phyloP scores from a whole-genome alignment of 1,140 invertebrate genomes.

The Cephus cinctus region DNA sequence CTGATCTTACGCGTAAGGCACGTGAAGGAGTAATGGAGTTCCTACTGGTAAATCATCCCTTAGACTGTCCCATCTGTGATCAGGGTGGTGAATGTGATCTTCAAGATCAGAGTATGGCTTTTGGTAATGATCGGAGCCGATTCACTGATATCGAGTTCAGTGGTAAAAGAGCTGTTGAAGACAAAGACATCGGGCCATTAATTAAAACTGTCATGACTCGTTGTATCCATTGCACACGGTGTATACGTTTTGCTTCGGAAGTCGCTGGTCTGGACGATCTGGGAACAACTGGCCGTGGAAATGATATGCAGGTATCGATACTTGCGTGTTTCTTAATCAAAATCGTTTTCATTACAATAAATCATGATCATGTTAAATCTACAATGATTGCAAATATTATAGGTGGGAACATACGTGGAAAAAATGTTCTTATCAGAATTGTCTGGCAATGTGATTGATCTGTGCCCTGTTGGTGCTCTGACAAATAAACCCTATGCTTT shows the following conservation, averaged over 20 bases:
- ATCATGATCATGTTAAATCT: too few species aligned
- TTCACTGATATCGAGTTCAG: conserved; percentile 92
- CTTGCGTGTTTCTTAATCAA: too few species aligned
- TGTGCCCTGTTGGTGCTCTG: conserved; percentile 97
- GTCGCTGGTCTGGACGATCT: conserved; percentile 97
- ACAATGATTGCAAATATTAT: conserved; percentile 24
- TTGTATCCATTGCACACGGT: conserved; percentile 99
- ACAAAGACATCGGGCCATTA: conserved; percentile 97
- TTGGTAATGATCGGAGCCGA: conserved; percentile 92
- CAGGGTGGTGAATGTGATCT: conserved; percentile 99
- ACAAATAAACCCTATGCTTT: conserved; percentile 98
- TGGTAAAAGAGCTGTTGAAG: conserved; percentile 98
- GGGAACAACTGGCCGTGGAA: conserved; percentile 93
- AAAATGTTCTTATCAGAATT: conserved; percentile 97
- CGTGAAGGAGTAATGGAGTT: conserved; percentile 99
- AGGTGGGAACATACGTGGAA: conserved; percentile 97
- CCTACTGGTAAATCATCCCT: conserved; percentile 94
- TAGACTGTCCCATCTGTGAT: conserved; percentile 99
- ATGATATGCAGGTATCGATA: conserved; percentile 83
- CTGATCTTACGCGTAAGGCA: conserved; percentile 91
- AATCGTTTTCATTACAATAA: too few species aligned
- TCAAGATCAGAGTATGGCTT: conserved; percentile 99
- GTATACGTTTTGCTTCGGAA: conserved; percentile 95
- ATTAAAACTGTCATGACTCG: conserved; percentile 99
- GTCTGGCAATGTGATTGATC: conserved; percentile 97